A percentile compares a stretch with the other conserved stretches of the same genome.
phyloP scores from a whole-genome alignment of 2,888 invertebrate genomes.

The Rotaria sp. region DNA sequence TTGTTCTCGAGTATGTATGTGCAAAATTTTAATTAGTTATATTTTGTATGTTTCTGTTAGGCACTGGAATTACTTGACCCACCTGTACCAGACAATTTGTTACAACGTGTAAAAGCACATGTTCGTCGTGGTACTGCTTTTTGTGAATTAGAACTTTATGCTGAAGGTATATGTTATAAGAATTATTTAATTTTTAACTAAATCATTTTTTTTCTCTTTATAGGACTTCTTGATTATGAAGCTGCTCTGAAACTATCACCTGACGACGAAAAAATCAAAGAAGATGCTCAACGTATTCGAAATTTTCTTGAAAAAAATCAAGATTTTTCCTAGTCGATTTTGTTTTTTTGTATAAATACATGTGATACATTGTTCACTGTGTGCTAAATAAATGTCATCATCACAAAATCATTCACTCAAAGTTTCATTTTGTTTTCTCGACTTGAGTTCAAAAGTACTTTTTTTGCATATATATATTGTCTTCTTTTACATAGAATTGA shows the following conservation, averaged over 20 bases:
- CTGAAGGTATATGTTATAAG: conserved; percentile 57
- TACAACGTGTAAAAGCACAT: conserved; percentile 67
- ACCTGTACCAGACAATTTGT: conserved; percentile 66
- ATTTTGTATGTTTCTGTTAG: conserved; percentile 47
- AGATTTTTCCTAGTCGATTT: not conserved
- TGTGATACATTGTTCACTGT: too few species aligned
- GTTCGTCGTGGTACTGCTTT: conserved; percentile 70
- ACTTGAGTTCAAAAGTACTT: too few species aligned
- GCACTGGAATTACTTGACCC: conserved; percentile 71
- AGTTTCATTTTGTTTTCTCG: too few species aligned
- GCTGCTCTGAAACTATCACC: conserved; percentile 67
- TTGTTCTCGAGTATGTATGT: conserved; percentile 58
- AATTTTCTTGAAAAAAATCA: conserved; percentile 34
- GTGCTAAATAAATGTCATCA: too few species aligned
- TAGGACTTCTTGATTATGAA: conserved; percentile 66
- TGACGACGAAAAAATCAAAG: conserved; percentile 61
- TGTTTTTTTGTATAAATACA: not conserved
- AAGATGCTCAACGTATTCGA: conserved; percentile 59
- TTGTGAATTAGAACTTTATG: conserved; percentile 65
- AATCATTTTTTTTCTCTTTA: conserved; percentile 22
- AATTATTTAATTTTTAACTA: not conserved
- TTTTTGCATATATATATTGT: too few species aligned
- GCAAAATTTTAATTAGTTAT: not conserved
- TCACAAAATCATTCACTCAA: too few species aligned
- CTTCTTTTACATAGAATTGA: too few species aligned